phyloP scores from a whole-genome alignment of 2,888 invertebrate genomes.

The Diplolepis rosae region DNA sequence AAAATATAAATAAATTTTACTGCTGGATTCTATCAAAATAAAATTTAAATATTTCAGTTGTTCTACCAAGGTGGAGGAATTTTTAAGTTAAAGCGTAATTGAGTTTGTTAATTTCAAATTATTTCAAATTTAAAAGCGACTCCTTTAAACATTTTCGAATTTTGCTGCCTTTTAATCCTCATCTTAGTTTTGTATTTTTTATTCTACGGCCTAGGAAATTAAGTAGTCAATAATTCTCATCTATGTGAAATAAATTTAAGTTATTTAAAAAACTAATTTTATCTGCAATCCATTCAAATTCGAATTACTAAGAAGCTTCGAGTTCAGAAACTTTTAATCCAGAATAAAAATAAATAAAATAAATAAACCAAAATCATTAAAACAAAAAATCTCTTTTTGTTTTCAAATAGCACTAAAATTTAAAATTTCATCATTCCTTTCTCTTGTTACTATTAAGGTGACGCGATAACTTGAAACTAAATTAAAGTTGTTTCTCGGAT shows the following conservation, averaged over 20 bases:
- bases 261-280: constrained; percentile 15
- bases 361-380: neutral
- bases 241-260: neutral
- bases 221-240: neutral
- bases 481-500: neutral
- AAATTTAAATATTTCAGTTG: neutral
- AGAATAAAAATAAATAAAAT: neutral
- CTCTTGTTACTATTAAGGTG: neutral
- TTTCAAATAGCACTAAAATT: no score
- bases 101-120: no score
- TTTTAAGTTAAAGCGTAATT: no score
- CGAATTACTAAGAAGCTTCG: neutral
- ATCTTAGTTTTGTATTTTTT: neutral
- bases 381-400: neutral
- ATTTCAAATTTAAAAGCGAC: constrained; percentile 1
- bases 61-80: no score
- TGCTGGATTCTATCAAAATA: neutral
- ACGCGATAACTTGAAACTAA: neutral
- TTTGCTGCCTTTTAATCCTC: neutral
- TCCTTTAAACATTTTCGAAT: neutral
- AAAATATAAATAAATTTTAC: neutral
- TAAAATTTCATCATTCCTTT: neutral
- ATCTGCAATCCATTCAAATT: neutral
- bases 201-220: constrained; percentile 4
- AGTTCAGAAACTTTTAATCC: neutral